phyloP scores from a whole-genome alignment of 2,888 invertebrate genomes.

The Notocelia uddmanniana region DNA sequence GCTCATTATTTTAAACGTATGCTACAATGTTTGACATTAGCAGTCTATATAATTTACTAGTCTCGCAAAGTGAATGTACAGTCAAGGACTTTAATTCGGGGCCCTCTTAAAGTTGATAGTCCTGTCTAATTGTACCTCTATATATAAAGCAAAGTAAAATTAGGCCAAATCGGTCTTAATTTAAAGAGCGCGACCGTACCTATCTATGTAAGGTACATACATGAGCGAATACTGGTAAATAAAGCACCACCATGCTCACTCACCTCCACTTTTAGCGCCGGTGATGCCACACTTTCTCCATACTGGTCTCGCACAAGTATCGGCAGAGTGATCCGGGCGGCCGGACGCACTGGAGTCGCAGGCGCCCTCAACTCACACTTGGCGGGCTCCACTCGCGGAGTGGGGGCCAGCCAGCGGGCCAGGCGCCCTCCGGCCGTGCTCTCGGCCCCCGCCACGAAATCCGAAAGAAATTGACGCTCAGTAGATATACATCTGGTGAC shows the following conservation, averaged over 20 bases:
- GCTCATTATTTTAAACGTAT: too few relatives aligned
- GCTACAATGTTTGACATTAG: too few relatives aligned
- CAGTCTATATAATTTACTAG: too few relatives aligned
- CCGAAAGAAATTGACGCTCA: conserved; percentile 96
- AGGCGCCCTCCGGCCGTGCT: conserved; percentile 96
- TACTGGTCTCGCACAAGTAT: conserved; percentile 96
- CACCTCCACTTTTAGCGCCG: conserved; percentile 92
- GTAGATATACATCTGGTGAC: conserved; percentile 91
- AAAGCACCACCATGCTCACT: too few relatives aligned
- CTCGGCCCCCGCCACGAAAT: conserved; percentile 95
- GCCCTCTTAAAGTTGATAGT: too few relatives aligned
- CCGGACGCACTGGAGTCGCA: conserved; percentile 88
- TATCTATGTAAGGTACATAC: not conserved
- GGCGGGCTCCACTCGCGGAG: conserved; percentile 94
- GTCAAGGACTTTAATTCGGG: too few relatives aligned
- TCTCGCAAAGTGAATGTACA: too few relatives aligned
- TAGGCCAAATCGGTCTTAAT: too few relatives aligned
- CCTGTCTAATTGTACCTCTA: too few relatives aligned
- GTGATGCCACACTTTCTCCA: conserved; percentile 93
- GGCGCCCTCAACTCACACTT: conserved; percentile 94
- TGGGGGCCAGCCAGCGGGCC: conserved; percentile 97
- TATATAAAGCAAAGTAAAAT: too few relatives aligned
- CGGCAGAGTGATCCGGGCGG: conserved; percentile 83
- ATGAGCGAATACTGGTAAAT: not conserved
- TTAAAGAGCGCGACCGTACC: too few relatives aligned